Base-by-base conservation (phyloP, 2,113 vertebrate species). In the Takifugu bimaculatus region DNA sequence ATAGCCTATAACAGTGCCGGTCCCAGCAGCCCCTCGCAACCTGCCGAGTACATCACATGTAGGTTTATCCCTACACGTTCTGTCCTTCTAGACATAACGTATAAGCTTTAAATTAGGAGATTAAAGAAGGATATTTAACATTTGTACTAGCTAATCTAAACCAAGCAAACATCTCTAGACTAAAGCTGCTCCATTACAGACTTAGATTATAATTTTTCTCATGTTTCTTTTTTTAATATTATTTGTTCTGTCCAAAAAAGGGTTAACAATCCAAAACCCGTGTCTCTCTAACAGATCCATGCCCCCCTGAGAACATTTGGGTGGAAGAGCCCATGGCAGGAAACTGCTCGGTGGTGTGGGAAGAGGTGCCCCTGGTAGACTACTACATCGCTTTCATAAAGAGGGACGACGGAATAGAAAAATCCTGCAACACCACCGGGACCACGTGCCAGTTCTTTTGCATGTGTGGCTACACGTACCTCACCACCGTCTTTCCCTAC, bases 341-440 rank as follows among this genome's bases (percentile, higher is more conserved):
- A 0, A 91, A 82, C 74, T 89, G 96, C 80, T 87, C 90, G 0
- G 88, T 98, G 43, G 83, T 84, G 3, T 96, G 96, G 95, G 87
- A 89, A 7, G 29, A 6, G 0, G 87, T 91, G 2, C 65, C 51
- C 1, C 78, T 93, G 72, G 86, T 86, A 9, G 91, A 94, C 26
- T 93, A 92, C 83, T 98, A 96, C 0, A 87, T 93, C 44, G 88
- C 86, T 28, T 97, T 93, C 68, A 88, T 97, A 71, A 98, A 96
- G 81, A 93, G 93, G 1, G 93, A 95, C 11, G 94, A 97, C 13
- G 95, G 94, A 26, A 82, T 83, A 4, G 94, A 96, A 83, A 85
- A 74, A 2, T 84, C 85, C 4, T 97, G 96, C 70, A 97, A 97
- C 82, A 98, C 95, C 15, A 94, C 93, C 7, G 53, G 57, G 48